Conservation (phyloP, 2,113 vertebrate species). For the Dicentrarchus labrax region DNA sequence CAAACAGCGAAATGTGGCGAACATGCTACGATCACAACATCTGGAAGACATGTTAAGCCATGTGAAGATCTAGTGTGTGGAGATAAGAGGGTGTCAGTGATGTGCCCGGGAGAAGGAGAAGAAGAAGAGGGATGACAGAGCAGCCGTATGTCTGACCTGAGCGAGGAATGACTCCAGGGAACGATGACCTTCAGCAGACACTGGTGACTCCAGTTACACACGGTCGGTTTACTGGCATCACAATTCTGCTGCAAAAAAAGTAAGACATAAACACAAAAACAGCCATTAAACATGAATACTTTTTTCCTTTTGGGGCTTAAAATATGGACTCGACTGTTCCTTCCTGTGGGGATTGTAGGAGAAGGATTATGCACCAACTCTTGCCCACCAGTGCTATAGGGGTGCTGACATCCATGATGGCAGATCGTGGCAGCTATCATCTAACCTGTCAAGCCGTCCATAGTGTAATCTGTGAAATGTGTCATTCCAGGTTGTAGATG, state of each 20-base stretch:
- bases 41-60: slow-evolving; percentile 71
- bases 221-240: not conserved
- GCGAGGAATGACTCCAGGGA: slow-evolving; percentile 68
- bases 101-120: slow-evolving; percentile 49
- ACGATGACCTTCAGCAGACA: slow-evolving; percentile 53
- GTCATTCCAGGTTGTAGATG: slow-evolving; percentile 39
- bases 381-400: not conserved
- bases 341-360: no score
- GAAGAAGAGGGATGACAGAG: slow-evolving; percentile 70
- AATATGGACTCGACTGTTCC: not conserved
- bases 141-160: slow-evolving; percentile 76
- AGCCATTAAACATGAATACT: not conserved
- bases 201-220: not conserved
- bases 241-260: not conserved
- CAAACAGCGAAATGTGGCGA: not conserved
- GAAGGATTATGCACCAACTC: not conserved
- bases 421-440: slow-evolving; percentile 26
- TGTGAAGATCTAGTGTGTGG: slow-evolving; percentile 40
- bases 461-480: slow-evolving; percentile 58
- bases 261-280: slow-evolving; percentile 13
- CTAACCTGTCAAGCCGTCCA: slow-evolving; percentile 25
- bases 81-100: slow-evolving; percentile 56
- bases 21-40: slow-evolving; percentile 64
- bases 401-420: not conserved
- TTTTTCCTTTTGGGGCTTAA: not conserved